Evolutionary conservation across 2,888 invertebrate species (phyloP).

Genomic region (Blera fallax): DNA sequence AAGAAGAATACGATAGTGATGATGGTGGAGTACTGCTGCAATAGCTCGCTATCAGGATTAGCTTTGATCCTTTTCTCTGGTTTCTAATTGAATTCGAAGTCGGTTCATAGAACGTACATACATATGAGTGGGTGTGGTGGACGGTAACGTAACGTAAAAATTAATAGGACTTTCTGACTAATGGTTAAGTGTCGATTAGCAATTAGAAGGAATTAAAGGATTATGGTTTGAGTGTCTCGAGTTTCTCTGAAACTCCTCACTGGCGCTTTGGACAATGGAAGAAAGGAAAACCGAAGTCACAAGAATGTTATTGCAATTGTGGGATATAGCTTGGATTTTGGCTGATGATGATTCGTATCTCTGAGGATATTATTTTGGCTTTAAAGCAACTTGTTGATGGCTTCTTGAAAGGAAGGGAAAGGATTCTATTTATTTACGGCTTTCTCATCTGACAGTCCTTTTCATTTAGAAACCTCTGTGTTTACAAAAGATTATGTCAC

Average conservation of each 20-base stretch:
- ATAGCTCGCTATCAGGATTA: conserved; percentile 58
- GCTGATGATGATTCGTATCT: conserved; percentile 15
- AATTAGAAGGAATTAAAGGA: conserved; percentile 66
- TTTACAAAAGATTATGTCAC: too few species aligned
- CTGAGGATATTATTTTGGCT: background rate
- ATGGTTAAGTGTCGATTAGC: conserved; percentile 71
- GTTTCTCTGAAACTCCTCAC: background rate
- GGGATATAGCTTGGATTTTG: background rate
- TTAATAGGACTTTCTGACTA: conserved; percentile 64
- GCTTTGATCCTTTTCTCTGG: conserved; percentile 68
- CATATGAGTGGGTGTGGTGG: background rate
- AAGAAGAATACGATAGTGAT: conserved; percentile 19
- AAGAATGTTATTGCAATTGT: conserved; percentile 22
- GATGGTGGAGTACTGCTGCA: conserved; percentile 33
- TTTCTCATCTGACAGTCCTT: too few species aligned
- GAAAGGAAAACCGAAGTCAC: background rate
- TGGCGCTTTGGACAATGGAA: background rate
- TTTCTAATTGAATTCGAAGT: conserved; percentile 68
- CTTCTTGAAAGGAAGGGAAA: background rate
- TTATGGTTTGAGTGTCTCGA: conserved; percentile 18
- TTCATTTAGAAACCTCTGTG: too few species aligned
- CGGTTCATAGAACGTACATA: conserved; percentile 8
- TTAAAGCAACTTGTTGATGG: conserved; percentile 9
- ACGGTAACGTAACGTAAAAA: conserved; percentile 51
- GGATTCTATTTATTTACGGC: background rate